Conservation (phyloP, 2,888 invertebrate genomes). For the Lamellibrachia satsuma region DNA sequence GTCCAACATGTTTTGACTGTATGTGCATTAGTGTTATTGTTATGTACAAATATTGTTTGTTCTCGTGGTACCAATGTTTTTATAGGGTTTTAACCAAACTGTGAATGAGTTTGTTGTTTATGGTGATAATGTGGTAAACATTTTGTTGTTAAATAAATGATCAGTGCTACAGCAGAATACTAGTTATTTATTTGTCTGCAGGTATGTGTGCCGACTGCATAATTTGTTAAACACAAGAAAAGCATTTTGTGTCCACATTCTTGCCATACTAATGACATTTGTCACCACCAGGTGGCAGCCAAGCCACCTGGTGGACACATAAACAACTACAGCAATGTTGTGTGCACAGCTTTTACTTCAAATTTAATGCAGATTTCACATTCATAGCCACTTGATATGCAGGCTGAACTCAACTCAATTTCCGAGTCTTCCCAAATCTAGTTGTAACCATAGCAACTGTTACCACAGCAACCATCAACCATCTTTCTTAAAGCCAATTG, state of each 20-base stretch:
- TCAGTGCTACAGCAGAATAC: background rate
- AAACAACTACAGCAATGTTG: constrained; percentile 13
- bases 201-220: too few relatives aligned
- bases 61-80: background rate
- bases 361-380: constrained; percentile 19
- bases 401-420: constrained; percentile 14
- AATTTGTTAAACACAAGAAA: too few relatives aligned
- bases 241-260: too few relatives aligned
- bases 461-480: background rate
- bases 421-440: constrained; percentile 24
- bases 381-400: constrained; percentile 18
- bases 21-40: background rate
- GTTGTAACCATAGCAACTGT: constrained; percentile 19
- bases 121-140: background rate
- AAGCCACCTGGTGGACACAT: background rate
- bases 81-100: background rate
- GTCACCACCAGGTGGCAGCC: background rate
- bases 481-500: background rate
- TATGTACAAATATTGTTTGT: background rate
- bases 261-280: background rate
- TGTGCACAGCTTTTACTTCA: constrained; percentile 23
- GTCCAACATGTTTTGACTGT: too few relatives aligned
- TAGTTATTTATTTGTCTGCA: background rate
- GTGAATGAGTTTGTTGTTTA: background rate
- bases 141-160: background rate